Percentiles rank a stretch among this genome's conserved stretches.
Evolutionary conservation across 2,797 vertebrate genomes (phyloP).

Genomic region (Dendrocincla fuliginosa): DNA sequence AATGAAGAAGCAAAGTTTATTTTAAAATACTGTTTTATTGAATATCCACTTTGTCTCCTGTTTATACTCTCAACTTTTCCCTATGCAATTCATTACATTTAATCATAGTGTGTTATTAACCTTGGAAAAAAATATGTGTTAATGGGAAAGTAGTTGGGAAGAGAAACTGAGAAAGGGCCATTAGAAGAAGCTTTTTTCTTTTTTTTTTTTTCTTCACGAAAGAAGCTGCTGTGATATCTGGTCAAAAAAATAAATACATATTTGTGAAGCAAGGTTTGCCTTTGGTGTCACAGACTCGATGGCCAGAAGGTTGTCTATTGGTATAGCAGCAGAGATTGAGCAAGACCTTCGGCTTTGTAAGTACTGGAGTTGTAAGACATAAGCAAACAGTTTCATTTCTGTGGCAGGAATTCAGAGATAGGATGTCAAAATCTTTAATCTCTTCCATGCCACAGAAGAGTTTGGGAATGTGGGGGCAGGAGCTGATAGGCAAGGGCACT

Average conservation of each 20-base stretch:
- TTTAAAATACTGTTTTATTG: neutral
- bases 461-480: neutral
- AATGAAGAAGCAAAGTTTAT: neutral
- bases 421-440: neutral
- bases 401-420: neutral
- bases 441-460: neutral
- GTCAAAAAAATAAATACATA: fast-evolving
- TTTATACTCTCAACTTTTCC: neutral
- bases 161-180: neutral
- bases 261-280: neutral
- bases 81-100: neutral
- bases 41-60: neutral
- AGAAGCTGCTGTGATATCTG: neutral
- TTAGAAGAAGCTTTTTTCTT: neutral
- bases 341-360: neutral
- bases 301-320: neutral
- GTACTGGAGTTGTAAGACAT: neutral
- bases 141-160: neutral
- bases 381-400: neutral
- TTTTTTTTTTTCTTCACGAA: neutral
- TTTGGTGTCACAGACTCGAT: neutral
- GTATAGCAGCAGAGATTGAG: neutral
- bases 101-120: neutral
- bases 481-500: neutral
- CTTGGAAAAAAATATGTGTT: neutral